These are phyloP conservation scores for Nomia melanderi DNA, from an alignment of 1,140 invertebrate species.

Conservation along the genomic window DNA sequence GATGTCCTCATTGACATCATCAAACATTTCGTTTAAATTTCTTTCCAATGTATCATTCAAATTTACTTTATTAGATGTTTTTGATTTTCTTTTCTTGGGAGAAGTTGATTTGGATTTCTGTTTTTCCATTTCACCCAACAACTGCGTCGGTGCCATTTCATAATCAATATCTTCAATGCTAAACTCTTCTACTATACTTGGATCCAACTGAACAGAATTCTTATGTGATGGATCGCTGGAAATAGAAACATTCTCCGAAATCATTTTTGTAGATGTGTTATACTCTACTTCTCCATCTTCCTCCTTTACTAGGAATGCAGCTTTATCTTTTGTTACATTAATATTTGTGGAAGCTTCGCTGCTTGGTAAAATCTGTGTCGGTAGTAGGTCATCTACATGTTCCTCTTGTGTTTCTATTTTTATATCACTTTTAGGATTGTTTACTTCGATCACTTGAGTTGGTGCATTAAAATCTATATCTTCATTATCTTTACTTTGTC, in stretches of 20 bases:
- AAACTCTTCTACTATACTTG: not conserved
- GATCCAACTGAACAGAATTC: too few species aligned
- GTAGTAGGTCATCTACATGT: not conserved
- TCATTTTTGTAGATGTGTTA: slow-evolving; percentile 33
- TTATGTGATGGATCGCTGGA: too few species aligned
- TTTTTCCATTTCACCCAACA: slow-evolving; percentile 23
- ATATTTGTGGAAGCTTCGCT: not conserved
- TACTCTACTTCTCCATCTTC: slow-evolving; percentile 28
- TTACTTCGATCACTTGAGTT: slow-evolving; percentile 15
- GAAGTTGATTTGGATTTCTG: slow-evolving; percentile 3
- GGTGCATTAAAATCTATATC: not conserved
- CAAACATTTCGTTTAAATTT: slow-evolving; percentile 68
- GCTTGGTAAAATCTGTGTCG: slow-evolving; percentile 18
- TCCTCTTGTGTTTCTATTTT: not conserved
- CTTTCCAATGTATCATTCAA: slow-evolving; percentile 65
- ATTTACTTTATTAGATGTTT: slow-evolving; percentile 5
- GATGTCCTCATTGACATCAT: slow-evolving; percentile 24
- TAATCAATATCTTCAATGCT: slow-evolving; percentile 43
- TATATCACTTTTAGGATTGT: not conserved
- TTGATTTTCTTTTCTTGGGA: not conserved
- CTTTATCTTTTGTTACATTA: not conserved
- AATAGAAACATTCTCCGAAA: not conserved
- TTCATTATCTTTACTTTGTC: too few species aligned
- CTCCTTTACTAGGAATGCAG: not conserved
- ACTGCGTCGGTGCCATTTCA: slow-evolving; percentile 46